Evolutionary conservation across 2,888 invertebrate species (phyloP), one percentile per base, ranked within the genome.

Genomic region (Rhopalosiphum nymphaeae): DNA sequence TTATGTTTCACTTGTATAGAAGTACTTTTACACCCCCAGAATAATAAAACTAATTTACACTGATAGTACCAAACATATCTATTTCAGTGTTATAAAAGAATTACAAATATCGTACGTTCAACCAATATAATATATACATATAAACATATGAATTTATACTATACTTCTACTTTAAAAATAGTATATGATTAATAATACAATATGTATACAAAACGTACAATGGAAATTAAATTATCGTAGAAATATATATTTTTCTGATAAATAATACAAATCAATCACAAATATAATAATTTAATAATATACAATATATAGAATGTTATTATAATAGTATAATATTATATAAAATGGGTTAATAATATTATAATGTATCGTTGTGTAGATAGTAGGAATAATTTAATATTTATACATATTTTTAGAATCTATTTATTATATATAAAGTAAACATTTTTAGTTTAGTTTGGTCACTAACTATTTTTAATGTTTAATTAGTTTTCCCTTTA

Each of bases 31-130:
- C 85, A 85, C 44, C 85, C 2, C 10, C 29, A 13, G 44, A 85
- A 85, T 85, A 85, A 85, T 85, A 85, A 85, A 85, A 29, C 5
- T 85, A 85, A 85, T 44, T 44, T 85, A 85, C 85, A 85, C 85
- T 29, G 29, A 44, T 85, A 85, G 5, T 85, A 44, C 13, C 44
- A 11, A 13, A 85, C 44, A 36, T 44, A 13, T 85, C 36, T 78
- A 21, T 36, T 78, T 36, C 21, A 36, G 36, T 36, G 0, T 7
- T 78, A 78, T 78, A 78, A 42, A 36, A 87, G 9, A n/a, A 49
- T n/a, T 3, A 87, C 87, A 87, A 87, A 87, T n/a, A 87, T 46
- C 36, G 36, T 25, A 36, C 21, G 21, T 21, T 36, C 21, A 9
- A 0, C 7, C 36, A 78, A 5, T n/a, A 36, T 16, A 36, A 36